Percentiles rank a stretch among this genome's conserved stretches.
These are phyloP conservation scores for Eupithecia abbreviata DNA, from an alignment of 2,888 invertebrate genomes.

Conservation along the genomic window DNA sequence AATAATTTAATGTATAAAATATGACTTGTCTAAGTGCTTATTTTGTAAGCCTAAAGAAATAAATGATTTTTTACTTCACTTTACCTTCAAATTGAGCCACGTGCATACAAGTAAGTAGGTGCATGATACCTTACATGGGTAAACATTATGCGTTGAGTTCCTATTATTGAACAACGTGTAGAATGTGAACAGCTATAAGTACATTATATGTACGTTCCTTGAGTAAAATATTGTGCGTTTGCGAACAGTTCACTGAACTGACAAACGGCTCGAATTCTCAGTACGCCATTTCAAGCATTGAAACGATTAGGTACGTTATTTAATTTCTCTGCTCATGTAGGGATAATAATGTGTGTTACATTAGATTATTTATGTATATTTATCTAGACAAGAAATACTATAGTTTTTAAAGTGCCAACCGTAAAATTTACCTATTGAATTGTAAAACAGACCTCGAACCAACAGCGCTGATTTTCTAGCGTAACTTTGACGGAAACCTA, in stretches of 20 bases:
- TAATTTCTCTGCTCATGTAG: background rate
- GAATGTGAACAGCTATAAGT: background rate
- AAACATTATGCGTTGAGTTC: background rate
- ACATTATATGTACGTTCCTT: background rate
- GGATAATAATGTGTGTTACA: background rate
- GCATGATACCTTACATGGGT: background rate
- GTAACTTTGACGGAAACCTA: background rate
- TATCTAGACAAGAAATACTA: background rate
- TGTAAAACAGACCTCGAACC: background rate
- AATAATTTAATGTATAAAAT: no score
- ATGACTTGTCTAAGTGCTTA: no score
- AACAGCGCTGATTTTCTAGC: background rate
- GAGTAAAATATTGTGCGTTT: background rate
- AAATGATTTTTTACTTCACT: no score
- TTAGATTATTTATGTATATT: background rate
- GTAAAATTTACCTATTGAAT: background rate
- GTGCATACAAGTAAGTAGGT: background rate
- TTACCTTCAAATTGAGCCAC: no score
- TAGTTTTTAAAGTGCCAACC: background rate
- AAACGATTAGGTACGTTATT: background rate
- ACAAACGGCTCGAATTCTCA: background rate
- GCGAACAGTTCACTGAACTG: conserved; percentile 2
- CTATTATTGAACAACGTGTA: background rate
- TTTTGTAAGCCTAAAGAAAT: no score
- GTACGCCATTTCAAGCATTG: background rate